phyloP scores from a whole-genome alignment of 1,140 invertebrate species.

The Lepidostoma basale region DNA sequence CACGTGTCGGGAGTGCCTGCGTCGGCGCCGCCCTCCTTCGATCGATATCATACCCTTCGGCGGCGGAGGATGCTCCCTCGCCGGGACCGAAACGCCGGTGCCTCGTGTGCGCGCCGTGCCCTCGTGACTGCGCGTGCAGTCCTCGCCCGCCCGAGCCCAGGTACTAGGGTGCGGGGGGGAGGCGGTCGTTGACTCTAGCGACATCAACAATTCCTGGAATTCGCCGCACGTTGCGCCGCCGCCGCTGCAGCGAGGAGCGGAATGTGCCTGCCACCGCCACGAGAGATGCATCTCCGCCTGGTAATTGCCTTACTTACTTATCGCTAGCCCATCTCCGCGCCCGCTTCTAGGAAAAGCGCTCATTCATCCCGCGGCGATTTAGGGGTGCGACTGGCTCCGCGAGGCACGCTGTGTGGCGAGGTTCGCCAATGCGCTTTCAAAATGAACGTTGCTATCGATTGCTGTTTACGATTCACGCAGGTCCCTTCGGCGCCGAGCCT shows the following conservation, averaged over 20 bases:
- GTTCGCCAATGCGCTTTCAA: too few species aligned
- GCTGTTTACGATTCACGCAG: too few species aligned
- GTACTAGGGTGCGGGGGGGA: not conserved
- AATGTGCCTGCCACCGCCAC: too few species aligned
- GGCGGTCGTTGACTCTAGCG: slow-evolving; percentile 8
- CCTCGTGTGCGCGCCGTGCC: not conserved
- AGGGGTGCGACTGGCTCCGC: too few species aligned
- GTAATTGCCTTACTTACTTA: too few species aligned
- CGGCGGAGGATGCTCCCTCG: not conserved
- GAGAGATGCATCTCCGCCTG: too few species aligned
- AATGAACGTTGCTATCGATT: too few species aligned
- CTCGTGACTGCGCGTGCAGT: not conserved
- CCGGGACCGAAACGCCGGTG: not conserved
- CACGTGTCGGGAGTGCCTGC: not conserved
- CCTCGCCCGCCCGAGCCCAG: not conserved
- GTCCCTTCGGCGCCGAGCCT: too few species aligned
- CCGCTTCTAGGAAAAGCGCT: too few species aligned
- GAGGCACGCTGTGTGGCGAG: too few species aligned
- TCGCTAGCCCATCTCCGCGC: too few species aligned
- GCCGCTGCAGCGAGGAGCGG: not conserved
- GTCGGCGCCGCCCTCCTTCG: not conserved
- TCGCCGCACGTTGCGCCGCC: not conserved
- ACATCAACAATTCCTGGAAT: slow-evolving; percentile 4
- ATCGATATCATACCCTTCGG: not conserved
- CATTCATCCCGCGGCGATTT: too few species aligned